Evolutionary conservation across 2,113 vertebrate species (phyloP).

Genomic region (Cyanocitta stelleri): DNA sequence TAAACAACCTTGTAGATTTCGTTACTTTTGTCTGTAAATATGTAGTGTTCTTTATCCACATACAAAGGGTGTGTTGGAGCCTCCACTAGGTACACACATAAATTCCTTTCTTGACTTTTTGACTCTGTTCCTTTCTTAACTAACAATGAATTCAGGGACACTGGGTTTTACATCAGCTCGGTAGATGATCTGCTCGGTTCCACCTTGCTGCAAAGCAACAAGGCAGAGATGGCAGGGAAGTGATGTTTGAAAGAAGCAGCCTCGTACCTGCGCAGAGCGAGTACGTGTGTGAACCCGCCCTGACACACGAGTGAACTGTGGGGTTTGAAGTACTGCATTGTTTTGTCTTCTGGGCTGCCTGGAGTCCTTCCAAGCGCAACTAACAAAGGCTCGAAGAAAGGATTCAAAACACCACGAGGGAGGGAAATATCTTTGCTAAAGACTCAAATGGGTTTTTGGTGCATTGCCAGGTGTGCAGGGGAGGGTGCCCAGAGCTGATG

Average conservation of each 20-base stretch:
- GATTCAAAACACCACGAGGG: slow-evolving; percentile 3
- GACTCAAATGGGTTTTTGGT: slow-evolving; percentile 34
- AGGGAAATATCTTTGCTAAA: background rate
- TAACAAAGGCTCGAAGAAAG: slow-evolving; percentile 60
- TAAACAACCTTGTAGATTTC: background rate
- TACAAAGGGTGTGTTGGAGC: background rate
- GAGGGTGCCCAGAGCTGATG: background rate
- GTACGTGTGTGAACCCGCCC: background rate
- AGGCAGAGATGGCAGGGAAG: background rate
- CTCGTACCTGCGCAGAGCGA: background rate
- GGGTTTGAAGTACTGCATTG: slow-evolving; percentile 23
- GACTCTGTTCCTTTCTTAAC: background rate
- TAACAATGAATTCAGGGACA: background rate
- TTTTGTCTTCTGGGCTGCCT: slow-evolving; percentile 51
- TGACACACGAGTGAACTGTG: background rate
- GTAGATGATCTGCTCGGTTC: background rate
- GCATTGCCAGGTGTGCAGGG: background rate
- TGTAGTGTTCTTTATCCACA: background rate
- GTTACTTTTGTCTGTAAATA: background rate
- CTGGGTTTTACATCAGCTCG: background rate
- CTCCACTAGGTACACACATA: background rate
- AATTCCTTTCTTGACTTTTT: background rate
- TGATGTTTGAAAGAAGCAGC: background rate
- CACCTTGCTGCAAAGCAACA: background rate
- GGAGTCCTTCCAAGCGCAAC: slow-evolving; percentile 53